A percentile compares a stretch with the other conserved stretches of the same genome.
Conservation (phyloP, 2,113 vertebrate genomes). For the Oceanites oceanicus region DNA sequence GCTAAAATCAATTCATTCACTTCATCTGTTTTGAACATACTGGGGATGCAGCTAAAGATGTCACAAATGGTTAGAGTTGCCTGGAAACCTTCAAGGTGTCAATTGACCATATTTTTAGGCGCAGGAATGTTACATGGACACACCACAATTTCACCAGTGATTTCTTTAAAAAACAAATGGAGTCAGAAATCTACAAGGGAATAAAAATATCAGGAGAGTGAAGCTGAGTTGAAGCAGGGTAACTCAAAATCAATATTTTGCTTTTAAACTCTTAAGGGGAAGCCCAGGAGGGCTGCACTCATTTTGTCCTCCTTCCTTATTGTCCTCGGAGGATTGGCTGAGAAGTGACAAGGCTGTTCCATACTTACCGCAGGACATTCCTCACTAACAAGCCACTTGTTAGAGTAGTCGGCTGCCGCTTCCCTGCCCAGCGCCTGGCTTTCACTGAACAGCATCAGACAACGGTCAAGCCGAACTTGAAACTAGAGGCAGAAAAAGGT, state of each 20-base stretch:
- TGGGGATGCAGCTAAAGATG: slow-evolving; percentile 72
- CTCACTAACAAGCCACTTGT: slow-evolving; percentile 79
- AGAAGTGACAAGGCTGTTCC: slow-evolving; percentile 74
- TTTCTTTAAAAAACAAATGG: slow-evolving; percentile 80
- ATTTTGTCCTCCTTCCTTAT: slow-evolving; percentile 80
- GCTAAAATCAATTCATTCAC: slow-evolving; percentile 82
- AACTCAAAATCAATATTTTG: slow-evolving; percentile 92
- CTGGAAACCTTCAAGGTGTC: slow-evolving; percentile 80
- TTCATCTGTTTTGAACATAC: slow-evolving; percentile 75
- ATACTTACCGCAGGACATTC: slow-evolving; percentile 70
- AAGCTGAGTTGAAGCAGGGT: slow-evolving; percentile 84
- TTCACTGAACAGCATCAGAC: slow-evolving; percentile 10
- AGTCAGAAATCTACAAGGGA: slow-evolving; percentile 81
- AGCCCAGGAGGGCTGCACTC: slow-evolving; percentile 83
- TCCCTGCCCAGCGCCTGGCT: not conserved
- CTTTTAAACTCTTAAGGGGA: slow-evolving; percentile 88
- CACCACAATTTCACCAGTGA: slow-evolving; percentile 76
- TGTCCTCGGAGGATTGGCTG: slow-evolving; percentile 80
- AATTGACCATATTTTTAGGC: slow-evolving; percentile 83
- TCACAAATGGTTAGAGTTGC: slow-evolving; percentile 85
- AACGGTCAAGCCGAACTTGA: not conserved
- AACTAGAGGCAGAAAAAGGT: not conserved
- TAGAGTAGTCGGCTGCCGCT: slow-evolving; percentile 60
- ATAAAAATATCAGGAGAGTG: slow-evolving; percentile 80
- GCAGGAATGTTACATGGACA: slow-evolving; percentile 76